Evolutionary conservation across 2,888 invertebrate genomes (phyloP), one percentile per base, ranked within the genome.

Genomic region (Gymnocheta viridis): DNA sequence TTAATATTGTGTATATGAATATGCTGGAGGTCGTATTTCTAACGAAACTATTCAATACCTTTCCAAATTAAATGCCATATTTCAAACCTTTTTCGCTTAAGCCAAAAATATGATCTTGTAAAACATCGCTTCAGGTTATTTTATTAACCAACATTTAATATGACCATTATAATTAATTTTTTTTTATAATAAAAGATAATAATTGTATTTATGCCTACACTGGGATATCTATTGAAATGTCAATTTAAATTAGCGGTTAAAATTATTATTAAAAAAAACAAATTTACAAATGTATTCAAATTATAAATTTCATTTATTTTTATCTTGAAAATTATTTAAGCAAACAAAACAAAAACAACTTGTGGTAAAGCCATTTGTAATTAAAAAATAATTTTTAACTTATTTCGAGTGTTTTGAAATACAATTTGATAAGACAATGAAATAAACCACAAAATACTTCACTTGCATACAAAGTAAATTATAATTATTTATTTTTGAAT

Each of bases 171-270:
- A 7, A 41, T 41, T 38, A 12, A 38, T 29, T 29, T 69, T 41
- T 27, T 9, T 12, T 10, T 4, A 7, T n/a, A 35, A 67, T 41
- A 19, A 27, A 29, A 51, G 29, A 24, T 66, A 54, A 17, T 38
- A 49, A 29, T 54, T 74, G 47, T 24, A 58, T 49, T 58, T 44
- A 58, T 69, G 58, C 49, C 49, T 58, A 22, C 17, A 22, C n/a
- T 17, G 14, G 2, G 2, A 64, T 64, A 64, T n/a, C n/a, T n/a
- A n/a, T 64, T 72, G 47, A 79, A 79, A 79, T 79, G 79, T 72
- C 79, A 79, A 27, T 72, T 35, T 29, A 35, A 72, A 79, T 79
- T 72, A 56, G 56, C 27, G 72, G 64, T 72, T 64, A 19, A 56
- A 64, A 47, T 56, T 70, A 41, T 76, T 76, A 41, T 22, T 66